Conservation (phyloP, 1,140 invertebrate species). For the Sinella curviseta region DNA sequence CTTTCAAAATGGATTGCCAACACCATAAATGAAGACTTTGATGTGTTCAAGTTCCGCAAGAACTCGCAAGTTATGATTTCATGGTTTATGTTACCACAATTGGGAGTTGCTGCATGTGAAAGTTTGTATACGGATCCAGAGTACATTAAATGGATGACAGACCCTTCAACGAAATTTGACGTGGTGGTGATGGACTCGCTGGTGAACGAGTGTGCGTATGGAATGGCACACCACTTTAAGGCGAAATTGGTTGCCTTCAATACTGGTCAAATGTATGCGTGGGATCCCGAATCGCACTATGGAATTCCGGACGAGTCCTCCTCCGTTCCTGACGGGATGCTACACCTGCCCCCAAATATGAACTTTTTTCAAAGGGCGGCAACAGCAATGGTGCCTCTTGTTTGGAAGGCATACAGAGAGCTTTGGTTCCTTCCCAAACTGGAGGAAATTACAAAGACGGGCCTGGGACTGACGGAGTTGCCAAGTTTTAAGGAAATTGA, state of each 20-base stretch:
- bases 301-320: constrained; percentile 31
- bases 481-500: constrained; percentile 28
- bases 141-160: constrained; percentile 17
- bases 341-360: constrained; percentile 17
- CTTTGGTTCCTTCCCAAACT: not conserved
- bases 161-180: constrained; percentile 52
- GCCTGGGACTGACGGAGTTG: not conserved
- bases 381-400: constrained; percentile 33
- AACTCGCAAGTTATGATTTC: not conserved
- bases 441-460: not conserved
- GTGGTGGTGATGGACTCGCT: constrained; percentile 51
- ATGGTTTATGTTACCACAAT: not conserved
- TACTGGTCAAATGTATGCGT: constrained; percentile 11
- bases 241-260: constrained; percentile 25
- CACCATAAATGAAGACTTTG: not conserved
- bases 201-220: constrained; percentile 48
- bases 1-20: not conserved
- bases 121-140: not conserved
- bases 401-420: constrained; percentile 2
- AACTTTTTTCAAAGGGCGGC: constrained; percentile 25
- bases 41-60: not conserved
- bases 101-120: constrained; percentile 9
- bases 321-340: constrained; percentile 32
- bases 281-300: constrained; percentile 25
- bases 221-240: constrained; percentile 28